These are phyloP conservation scores for Hippocampus barbouri DNA, from an alignment of 2,113 vertebrate genomes.

Conservation along the genomic window DNA sequence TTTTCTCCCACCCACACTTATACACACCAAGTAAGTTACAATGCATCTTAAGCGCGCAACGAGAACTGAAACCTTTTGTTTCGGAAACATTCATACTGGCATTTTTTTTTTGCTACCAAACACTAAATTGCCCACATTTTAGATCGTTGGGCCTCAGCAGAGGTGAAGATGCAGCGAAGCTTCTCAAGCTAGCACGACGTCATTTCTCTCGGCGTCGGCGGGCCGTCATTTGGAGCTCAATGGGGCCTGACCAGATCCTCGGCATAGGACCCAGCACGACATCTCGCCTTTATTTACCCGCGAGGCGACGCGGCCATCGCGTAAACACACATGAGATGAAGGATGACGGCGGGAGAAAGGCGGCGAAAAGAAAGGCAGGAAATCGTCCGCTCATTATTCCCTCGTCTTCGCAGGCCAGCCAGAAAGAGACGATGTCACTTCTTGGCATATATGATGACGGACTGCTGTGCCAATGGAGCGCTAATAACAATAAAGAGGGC, in stretches of 20 bases:
- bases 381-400: constrained; percentile 66
- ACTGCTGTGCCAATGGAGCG: constrained; percentile 68
- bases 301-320: constrained; percentile 22
- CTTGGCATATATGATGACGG: constrained; percentile 63
- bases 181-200: not conserved
- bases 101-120: too few relatives aligned
- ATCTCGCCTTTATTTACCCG: constrained; percentile 62
- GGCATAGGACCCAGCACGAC: constrained; percentile 63
- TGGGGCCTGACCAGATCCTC: constrained; percentile 72
- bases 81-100: too few relatives aligned
- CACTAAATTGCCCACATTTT: too few relatives aligned
- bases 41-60: too few relatives aligned
- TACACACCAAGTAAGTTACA: too few relatives aligned
- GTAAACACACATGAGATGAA: constrained; percentile 45
- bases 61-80: too few relatives aligned
- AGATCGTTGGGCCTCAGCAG: not conserved
- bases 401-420: constrained; percentile 54
- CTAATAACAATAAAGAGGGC: constrained; percentile 74
- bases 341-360: constrained; percentile 57
- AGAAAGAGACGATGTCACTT: constrained; percentile 48
- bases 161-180: not conserved
- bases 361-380: constrained; percentile 69
- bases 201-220: not conserved
- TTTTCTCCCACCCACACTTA: too few relatives aligned
- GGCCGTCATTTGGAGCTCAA: constrained; percentile 73